Percentiles rank a stretch among this genome's conserved stretches.
These are phyloP conservation scores for Anthoptus insignis DNA, from an alignment of 2,888 invertebrate species.

Conservation along the genomic window DNA sequence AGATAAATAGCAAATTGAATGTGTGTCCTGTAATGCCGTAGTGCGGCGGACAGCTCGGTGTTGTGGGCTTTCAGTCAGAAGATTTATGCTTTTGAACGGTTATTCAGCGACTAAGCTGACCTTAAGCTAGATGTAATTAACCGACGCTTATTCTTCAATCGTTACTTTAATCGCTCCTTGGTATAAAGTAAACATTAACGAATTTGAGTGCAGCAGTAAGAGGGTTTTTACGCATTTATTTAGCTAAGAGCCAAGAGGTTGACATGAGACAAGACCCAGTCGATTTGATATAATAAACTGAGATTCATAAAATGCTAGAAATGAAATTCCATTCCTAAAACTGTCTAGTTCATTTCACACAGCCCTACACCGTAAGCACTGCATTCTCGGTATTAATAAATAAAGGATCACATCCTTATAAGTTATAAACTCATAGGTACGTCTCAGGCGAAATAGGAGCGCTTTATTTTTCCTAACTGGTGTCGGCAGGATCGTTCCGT, in stretches of 20 bases:
- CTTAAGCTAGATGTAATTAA: too few relatives aligned
- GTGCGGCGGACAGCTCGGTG: constrained; percentile 25
- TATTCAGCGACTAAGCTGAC: constrained; percentile 38
- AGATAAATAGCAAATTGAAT: constrained; percentile 87
- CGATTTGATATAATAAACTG: too few relatives aligned
- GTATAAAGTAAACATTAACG: too few relatives aligned
- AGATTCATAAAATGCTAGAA: too few relatives aligned
- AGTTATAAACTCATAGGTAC: constrained; percentile 52
- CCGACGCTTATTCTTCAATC: too few relatives aligned
- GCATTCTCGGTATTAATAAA: constrained; percentile 12
- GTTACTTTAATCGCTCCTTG: too few relatives aligned
- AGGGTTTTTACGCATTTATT: too few relatives aligned
- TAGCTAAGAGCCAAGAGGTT: too few relatives aligned
- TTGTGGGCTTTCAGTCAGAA: constrained; percentile 17
- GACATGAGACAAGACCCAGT: too few relatives aligned
- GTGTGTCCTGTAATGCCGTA: constrained; percentile 67
- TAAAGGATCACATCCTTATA: constrained; percentile 45
- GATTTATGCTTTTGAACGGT: constrained; percentile 43
- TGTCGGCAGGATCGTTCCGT: constrained; percentile 53
- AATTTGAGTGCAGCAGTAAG: too few relatives aligned
- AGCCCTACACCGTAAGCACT: neutral
- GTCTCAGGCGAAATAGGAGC: constrained; percentile 57
- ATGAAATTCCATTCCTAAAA: too few relatives aligned
- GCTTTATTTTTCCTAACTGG: constrained; percentile 61
- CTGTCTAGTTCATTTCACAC: too few relatives aligned